A percentile compares a stretch with the other conserved stretches of the same genome.
phyloP scores from a whole-genome alignment of 2,888 invertebrate species.

The Nysson spinosus region DNA sequence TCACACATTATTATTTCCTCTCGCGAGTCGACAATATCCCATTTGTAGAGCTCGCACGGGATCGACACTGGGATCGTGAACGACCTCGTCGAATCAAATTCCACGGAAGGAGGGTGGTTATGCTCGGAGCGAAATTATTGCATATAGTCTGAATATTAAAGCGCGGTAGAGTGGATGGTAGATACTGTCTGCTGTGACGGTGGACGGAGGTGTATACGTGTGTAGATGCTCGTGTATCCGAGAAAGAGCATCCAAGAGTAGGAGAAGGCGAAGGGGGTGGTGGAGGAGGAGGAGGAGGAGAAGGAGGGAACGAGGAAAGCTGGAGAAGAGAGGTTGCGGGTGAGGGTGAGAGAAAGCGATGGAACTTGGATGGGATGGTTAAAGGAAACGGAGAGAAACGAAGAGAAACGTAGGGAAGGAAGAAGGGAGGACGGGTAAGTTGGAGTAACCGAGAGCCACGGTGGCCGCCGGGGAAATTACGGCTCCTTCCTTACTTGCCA shows the following conservation, averaged over 20 bases:
- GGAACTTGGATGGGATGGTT: too few relatives aligned
- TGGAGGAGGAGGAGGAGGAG: background rate
- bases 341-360: constrained; percentile 33
- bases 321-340: constrained; percentile 42
- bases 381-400: constrained; percentile 50
- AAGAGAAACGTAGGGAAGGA: constrained; percentile 53
- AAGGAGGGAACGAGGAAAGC: constrained; percentile 11
- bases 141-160: constrained; percentile 78
- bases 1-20: too few relatives aligned
- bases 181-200: constrained; percentile 48
- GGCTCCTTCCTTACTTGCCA: constrained; percentile 73
- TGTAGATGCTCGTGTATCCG: constrained; percentile 16
- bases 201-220: constrained; percentile 55
- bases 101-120: constrained; percentile 57
- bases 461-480: constrained; percentile 77
- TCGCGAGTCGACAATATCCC: too few relatives aligned
- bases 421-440: constrained; percentile 71
- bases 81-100: too few relatives aligned
- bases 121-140: constrained; percentile 76
- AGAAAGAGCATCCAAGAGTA: constrained; percentile 13
- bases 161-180: constrained; percentile 67
- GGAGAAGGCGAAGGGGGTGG: constrained; percentile 17
- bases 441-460: constrained; percentile 73
- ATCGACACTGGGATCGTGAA: too few relatives aligned
- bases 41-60: too few relatives aligned